A percentile compares a stretch with the other conserved stretches of the same genome.
phyloP scores from a whole-genome alignment of 2,113 vertebrate genomes.

The Austrofundulus limnaeus region DNA sequence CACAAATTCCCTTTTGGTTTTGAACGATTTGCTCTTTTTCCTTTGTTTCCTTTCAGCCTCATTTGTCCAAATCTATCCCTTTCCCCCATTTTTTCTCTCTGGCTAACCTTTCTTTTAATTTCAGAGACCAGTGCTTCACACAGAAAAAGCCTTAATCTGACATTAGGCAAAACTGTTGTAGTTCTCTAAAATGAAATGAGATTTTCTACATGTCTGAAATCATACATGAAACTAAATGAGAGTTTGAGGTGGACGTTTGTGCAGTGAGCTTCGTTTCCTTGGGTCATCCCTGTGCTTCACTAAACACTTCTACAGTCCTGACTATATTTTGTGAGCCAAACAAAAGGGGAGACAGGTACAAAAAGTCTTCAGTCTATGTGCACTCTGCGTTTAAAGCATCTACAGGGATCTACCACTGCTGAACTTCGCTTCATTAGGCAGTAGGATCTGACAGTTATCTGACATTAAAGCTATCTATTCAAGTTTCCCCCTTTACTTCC shows the following conservation, averaged over 20 bases:
- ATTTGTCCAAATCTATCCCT: slow-evolving; percentile 19
- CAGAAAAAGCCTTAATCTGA: not conserved
- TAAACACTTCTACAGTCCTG: slow-evolving; percentile 37
- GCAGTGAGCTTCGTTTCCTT: slow-evolving; percentile 8
- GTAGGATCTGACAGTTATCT: slow-evolving; percentile 2
- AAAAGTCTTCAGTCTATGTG: slow-evolving; percentile 28
- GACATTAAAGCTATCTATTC: not conserved
- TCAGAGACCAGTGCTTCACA: not conserved
- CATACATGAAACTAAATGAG: slow-evolving; percentile 32
- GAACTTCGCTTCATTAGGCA: not conserved
- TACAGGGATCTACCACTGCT: not conserved
- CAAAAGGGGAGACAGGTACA: slow-evolving; percentile 50
- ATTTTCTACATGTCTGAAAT: slow-evolving; percentile 42
- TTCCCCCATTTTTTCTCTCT: not conserved
- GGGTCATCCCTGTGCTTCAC: slow-evolving; percentile 54
- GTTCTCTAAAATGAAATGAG: slow-evolving; percentile 44
- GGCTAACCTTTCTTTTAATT: slow-evolving; percentile 9
- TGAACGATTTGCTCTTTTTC: slow-evolving; percentile 18
- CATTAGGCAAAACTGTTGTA: not conserved
- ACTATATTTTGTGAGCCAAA: slow-evolving; percentile 59
- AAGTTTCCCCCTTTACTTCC: not conserved
- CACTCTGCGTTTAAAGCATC: slow-evolving; percentile 13
- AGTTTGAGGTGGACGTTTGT: slow-evolving; percentile 36
- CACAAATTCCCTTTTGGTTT: slow-evolving; percentile 28
- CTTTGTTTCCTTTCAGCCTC: slow-evolving; percentile 23